phyloP scores from a whole-genome alignment of 2,797 vertebrate genomes.

The Vipera ursinii region DNA sequence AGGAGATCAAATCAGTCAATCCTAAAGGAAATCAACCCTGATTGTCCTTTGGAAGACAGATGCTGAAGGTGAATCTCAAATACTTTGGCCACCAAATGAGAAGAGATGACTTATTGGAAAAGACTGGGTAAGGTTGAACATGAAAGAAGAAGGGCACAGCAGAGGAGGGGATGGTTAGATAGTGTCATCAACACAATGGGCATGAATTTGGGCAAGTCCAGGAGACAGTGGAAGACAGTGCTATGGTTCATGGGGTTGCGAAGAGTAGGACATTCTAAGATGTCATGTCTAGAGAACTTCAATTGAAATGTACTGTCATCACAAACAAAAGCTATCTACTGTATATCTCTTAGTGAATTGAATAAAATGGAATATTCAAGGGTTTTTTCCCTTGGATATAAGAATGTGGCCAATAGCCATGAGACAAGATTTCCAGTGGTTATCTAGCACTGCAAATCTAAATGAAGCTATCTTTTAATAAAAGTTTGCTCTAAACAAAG shows the following conservation, averaged over 20 bases:
- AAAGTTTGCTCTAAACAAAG: slow-evolving; percentile 20
- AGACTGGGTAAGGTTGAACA: background rate
- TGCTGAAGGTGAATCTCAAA: background rate
- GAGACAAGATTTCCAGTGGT: slow-evolving; percentile 11
- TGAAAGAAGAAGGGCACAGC: background rate
- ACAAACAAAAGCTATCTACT: background rate
- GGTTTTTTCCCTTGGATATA: background rate
- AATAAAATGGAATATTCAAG: slow-evolving; percentile 38
- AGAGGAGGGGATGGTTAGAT: background rate
- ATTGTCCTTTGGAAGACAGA: background rate
- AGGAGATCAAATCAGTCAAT: background rate
- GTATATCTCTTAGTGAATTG: background rate
- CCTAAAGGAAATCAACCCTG: background rate
- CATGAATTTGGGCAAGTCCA: background rate
- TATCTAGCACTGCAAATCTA: slow-evolving; percentile 9
- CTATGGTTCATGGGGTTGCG: background rate
- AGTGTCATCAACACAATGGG: background rate
- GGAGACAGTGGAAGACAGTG: background rate
- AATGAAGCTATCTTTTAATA: slow-evolving; percentile 35
- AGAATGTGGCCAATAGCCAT: slow-evolving; percentile 27
- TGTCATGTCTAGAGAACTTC: background rate
- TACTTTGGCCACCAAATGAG: background rate
- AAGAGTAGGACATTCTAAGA: background rate
- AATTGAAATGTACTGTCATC: background rate
- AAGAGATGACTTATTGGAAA: background rate